Evolutionary conservation across 2,888 invertebrate genomes (phyloP), one percentile per base, ranked within the genome.

Genomic region (Neocrepidodera transversa): DNA sequence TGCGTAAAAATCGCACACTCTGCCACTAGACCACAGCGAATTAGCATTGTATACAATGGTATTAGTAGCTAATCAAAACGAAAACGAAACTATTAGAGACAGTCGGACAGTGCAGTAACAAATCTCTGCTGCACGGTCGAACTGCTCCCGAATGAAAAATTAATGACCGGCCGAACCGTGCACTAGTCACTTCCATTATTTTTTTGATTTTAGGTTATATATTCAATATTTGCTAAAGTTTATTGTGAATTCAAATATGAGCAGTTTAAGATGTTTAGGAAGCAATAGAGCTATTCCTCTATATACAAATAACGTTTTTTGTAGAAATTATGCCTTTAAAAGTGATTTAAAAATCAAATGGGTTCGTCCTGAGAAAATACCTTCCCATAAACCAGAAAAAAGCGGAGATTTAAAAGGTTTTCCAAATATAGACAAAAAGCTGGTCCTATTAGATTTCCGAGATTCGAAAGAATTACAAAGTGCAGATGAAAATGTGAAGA

Each of bases 271-370:
- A 20, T 53, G 14, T 35, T 32, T 53, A 35, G 17, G 30, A 20
- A 53, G 10, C 20, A 48, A 48, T 35, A 18, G 11, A 11, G 11
- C n/a, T n/a, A 20, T 20, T 23, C 20, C 20, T 18, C 11, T 48
- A 11, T 2, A 20, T 1, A 35, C 20, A 11, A 43, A 50, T 23
- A 42, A 18, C 43, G 14, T 52, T 17, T 11, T 58, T 32, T 42
- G 17, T 7, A 53, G 82, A 72, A 66, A 68, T 76, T 74, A 80
- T 80, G 71, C 88, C 63, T 83, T 89, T 68, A 91, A 91, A 76
- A 86, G 87, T 23, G 85, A 87, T 70, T 79, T 91, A 28, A 88
- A 90, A 78, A 87, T 93, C 42, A 88, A 89, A 82, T 93, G 92
- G 92, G 83, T 86, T 4, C 83, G 87, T 20, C 93, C 93, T 0